These are phyloP conservation scores for Ornithoptera alexandrae DNA, from an alignment of 2,888 invertebrate species.

Conservation along the genomic window DNA sequence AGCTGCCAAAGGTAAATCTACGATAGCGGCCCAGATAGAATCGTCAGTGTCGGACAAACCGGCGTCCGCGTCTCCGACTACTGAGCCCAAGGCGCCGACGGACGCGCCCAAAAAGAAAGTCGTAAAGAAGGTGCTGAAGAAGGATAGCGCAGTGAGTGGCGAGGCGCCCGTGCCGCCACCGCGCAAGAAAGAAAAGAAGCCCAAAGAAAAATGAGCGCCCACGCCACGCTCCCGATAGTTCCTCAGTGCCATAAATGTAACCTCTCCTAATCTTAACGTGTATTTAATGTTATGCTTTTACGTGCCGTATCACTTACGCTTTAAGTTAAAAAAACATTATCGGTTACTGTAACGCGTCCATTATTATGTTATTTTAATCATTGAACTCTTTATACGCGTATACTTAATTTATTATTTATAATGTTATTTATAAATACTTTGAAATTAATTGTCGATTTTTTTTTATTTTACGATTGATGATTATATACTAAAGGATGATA, in stretches of 20 bases:
- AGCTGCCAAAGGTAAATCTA: constrained; percentile 54
- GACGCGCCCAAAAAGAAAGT: constrained; percentile 65
- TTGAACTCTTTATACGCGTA: constrained; percentile 47
- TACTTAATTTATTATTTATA: constrained; percentile 32
- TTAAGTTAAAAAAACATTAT: constrained; percentile 54
- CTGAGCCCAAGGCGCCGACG: constrained; percentile 36
- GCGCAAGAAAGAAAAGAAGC: constrained; percentile 79
- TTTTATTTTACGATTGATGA: constrained; percentile 37
- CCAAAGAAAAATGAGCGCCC: constrained; percentile 73
- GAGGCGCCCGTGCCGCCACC: constrained; percentile 77
- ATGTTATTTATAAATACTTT: constrained; percentile 25
- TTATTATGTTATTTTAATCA: constrained; percentile 48
- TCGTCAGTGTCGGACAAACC: constrained; percentile 57
- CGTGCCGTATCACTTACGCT: constrained; percentile 64
- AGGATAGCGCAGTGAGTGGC: constrained; percentile 57
- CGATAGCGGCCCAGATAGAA: constrained; percentile 65
- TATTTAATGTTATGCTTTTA: constrained; percentile 69
- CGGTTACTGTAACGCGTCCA: constrained; percentile 54
- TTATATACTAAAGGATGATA: constrained; percentile 62
- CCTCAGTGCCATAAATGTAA: constrained; percentile 75
- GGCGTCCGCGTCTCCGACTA: constrained; percentile 33
- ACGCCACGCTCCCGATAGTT: constrained; percentile 56
- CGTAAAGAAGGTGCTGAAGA: constrained; percentile 77
- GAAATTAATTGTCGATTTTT: constrained; percentile 17
- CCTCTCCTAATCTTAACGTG: constrained; percentile 58